Conservation (phyloP, 2,888 invertebrate genomes). For the Nematopogon swammerdamellus region DNA sequence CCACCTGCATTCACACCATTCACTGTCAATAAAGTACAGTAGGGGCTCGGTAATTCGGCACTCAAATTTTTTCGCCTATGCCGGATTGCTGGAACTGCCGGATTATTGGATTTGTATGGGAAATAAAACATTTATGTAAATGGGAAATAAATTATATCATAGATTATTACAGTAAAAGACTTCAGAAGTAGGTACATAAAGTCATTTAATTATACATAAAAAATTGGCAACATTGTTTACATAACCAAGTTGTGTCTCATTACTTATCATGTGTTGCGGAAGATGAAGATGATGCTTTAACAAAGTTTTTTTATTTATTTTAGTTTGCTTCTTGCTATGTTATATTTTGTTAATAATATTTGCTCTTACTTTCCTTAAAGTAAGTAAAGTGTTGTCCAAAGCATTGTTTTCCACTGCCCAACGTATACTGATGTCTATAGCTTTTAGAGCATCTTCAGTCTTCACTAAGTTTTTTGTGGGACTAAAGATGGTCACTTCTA, state of each 20-base stretch:
- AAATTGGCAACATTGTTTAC: neutral
- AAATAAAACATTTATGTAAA: conserved; percentile 3
- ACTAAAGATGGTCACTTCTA: conserved; percentile 1
- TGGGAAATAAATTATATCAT: neutral
- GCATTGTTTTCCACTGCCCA: conserved; percentile 3
- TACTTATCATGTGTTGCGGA: conserved; percentile 3
- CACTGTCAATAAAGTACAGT: neutral
- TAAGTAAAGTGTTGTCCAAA: conserved; percentile 1
- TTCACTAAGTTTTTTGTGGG: conserved; percentile 2
- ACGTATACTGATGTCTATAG: conserved; percentile 2
- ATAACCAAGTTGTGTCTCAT: conserved; percentile 2
- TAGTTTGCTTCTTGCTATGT: too few species aligned
- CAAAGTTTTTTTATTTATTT: neutral
- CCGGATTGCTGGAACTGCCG: conserved; percentile 7
- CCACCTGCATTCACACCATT: conserved; percentile 73
- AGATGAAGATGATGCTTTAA: conserved; percentile 2
- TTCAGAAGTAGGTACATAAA: neutral
- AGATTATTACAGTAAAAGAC: neutral
- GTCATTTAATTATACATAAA: neutral
- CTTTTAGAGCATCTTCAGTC: conserved; percentile 4
- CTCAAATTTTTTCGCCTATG: too few species aligned
- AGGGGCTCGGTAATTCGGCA: conserved; percentile 8
- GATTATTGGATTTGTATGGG: conserved; percentile 8
- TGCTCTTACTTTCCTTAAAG: conserved; percentile 1
- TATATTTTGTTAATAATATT: conserved; percentile 1